Percentiles rank a stretch among this genome's conserved stretches.
Conservation (phyloP, 2,888 invertebrate species). For the Cataglyphis cursor region DNA sequence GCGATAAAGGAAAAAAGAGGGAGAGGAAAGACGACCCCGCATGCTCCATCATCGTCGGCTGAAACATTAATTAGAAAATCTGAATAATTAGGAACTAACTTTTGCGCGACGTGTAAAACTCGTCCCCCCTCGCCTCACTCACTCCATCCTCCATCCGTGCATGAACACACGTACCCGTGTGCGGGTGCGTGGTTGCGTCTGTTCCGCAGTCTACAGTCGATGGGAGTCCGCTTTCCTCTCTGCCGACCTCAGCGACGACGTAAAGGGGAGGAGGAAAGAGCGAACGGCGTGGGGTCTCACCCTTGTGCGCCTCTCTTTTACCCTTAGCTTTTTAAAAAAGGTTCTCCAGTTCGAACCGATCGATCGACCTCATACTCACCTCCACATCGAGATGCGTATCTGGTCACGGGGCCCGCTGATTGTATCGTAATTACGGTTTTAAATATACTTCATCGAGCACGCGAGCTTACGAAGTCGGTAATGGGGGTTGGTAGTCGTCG, state of each 20-base stretch:
- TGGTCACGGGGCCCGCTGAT: constrained; percentile 83
- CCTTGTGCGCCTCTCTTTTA: constrained; percentile 58
- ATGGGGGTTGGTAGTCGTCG: constrained; percentile 26
- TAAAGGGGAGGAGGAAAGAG: constrained; percentile 25
- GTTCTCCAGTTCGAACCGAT: constrained; percentile 78
- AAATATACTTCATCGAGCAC: constrained; percentile 85
- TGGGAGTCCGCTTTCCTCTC: constrained; percentile 70
- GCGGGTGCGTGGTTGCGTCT: constrained; percentile 44
- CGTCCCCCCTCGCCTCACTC: constrained; percentile 49
- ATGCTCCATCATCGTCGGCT: constrained; percentile 83
- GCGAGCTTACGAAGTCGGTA: constrained; percentile 71
- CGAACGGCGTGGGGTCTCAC: constrained; percentile 23
- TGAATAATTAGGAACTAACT: constrained; percentile 86
- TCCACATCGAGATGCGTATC: constrained; percentile 79
- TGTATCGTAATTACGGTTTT: constrained; percentile 85
- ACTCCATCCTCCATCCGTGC: constrained; percentile 11
- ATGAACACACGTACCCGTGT: constrained; percentile 7
- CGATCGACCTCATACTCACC: constrained; percentile 79
- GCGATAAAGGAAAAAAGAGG: constrained; percentile 74
- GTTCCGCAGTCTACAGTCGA: constrained; percentile 41
- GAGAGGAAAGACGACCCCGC: constrained; percentile 72
- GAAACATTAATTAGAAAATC: constrained; percentile 86
- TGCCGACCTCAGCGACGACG: constrained; percentile 60
- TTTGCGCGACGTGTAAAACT: constrained; percentile 81
- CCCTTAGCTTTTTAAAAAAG: constrained; percentile 74